Evolutionary conservation across 1,140 invertebrate species (phyloP).

Genomic region (Dysdera silvatica): DNA sequence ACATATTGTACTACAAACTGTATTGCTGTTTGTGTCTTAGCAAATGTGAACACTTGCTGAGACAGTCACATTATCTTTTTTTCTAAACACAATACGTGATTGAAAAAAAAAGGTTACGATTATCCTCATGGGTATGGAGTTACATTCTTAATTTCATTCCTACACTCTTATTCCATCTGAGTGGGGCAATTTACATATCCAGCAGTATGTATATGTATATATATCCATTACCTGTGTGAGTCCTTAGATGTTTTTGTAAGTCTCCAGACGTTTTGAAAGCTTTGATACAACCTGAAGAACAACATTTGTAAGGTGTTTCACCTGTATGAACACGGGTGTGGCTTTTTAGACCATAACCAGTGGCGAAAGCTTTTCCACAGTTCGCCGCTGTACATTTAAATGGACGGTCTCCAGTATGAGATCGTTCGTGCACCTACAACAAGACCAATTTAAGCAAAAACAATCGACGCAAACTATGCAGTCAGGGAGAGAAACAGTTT

Average conservation of each 20-base stretch:
- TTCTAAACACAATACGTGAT: too few relatives aligned
- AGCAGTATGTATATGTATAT: too few relatives aligned
- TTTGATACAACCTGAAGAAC: slow-evolving; percentile 52
- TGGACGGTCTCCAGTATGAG: slow-evolving; percentile 39
- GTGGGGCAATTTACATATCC: too few relatives aligned
- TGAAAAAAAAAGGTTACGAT: too few relatives aligned
- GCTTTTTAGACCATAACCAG: slow-evolving; percentile 59
- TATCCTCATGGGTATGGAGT: too few relatives aligned
- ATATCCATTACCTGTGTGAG: slow-evolving; percentile 61
- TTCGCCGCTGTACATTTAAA: slow-evolving; percentile 42
- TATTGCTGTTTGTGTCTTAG: too few relatives aligned
- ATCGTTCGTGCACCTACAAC: slow-evolving; percentile 54
- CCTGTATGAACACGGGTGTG: slow-evolving; percentile 61
- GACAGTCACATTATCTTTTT: too few relatives aligned
- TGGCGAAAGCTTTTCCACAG: slow-evolving; percentile 59
- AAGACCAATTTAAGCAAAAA: not conserved
- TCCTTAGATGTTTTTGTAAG: slow-evolving; percentile 60
- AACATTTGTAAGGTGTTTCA: slow-evolving; percentile 60
- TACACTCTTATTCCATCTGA: too few relatives aligned
- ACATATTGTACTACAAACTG: too few relatives aligned
- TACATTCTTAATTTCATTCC: too few relatives aligned
- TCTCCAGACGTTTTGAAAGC: slow-evolving; percentile 61
- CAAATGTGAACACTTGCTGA: too few relatives aligned
- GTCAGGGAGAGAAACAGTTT: slow-evolving; percentile 40
- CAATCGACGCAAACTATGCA: not conserved